Conservation (phyloP, 2,888 invertebrate genomes). For the Lamellibrachia satsuma region DNA sequence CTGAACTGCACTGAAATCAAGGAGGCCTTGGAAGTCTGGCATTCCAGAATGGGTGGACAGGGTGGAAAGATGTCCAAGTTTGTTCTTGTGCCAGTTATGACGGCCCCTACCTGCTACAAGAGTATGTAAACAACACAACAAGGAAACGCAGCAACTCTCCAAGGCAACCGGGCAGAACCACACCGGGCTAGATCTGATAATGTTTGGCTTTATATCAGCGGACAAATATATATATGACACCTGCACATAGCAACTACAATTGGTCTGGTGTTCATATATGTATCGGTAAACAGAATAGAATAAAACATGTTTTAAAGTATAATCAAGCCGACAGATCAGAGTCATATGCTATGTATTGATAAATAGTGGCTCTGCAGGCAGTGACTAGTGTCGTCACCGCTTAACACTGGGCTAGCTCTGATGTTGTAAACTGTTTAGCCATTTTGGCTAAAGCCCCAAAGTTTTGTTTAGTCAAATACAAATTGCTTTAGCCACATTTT, state of each 20-base stretch:
- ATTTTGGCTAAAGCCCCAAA: no score
- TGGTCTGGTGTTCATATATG: neutral
- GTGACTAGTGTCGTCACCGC: no score
- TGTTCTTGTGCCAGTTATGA: neutral
- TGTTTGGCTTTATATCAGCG: neutral
- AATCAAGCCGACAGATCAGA: no score
- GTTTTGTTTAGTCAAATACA: no score
- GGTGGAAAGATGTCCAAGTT: neutral
- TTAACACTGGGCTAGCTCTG: no score
- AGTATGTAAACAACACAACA: neutral
- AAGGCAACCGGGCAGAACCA: neutral
- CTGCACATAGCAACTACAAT: neutral
- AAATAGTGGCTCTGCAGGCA: no score
- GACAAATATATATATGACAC: neutral
- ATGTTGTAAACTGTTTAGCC: no score
- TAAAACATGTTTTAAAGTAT: no score
- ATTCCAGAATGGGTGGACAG: neutral
- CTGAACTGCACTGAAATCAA: neutral
- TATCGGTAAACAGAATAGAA: no score
- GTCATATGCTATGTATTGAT: no score
- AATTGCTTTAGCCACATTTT: no score
- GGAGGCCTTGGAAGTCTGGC: neutral
- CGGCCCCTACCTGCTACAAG: neutral
- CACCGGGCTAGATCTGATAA: neutral
- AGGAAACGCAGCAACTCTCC: neutral